These are phyloP conservation scores for Anguilla japonica DNA, from an alignment of 2,113 vertebrate species.

Conservation along the genomic window DNA sequence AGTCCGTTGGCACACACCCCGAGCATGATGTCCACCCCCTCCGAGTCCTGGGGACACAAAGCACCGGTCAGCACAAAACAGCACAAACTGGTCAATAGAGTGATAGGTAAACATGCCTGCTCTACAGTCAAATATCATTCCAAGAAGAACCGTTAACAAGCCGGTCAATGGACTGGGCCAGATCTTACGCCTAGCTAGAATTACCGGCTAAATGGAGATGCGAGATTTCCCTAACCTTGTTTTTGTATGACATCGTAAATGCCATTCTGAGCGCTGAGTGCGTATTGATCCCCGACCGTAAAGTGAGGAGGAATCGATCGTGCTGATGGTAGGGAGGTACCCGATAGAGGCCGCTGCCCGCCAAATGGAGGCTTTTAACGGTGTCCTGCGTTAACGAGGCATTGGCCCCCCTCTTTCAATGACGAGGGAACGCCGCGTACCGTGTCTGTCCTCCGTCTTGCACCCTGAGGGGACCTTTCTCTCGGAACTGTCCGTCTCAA, in stretches of 20 bases:
- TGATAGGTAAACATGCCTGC: background rate
- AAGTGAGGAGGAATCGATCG: background rate
- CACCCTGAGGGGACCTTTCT: background rate
- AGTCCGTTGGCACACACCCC: slow-evolving; percentile 95
- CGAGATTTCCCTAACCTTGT: background rate
- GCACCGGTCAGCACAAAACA: background rate
- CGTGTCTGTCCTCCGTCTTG: background rate
- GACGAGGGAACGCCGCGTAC: background rate
- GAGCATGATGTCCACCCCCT: slow-evolving; percentile 97
- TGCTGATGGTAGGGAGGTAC: slow-evolving; percentile 1
- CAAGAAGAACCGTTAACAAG: background rate
- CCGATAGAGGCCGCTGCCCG: background rate
- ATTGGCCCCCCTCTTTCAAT: no score
- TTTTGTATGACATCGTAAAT: background rate
- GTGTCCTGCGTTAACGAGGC: no score
- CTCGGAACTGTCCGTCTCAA: no score
- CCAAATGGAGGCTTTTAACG: background rate
- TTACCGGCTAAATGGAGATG: background rate
- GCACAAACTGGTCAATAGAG: background rate
- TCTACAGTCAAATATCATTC: background rate
- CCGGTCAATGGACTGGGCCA: background rate
- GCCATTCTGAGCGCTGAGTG: background rate
- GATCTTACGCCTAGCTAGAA: background rate
- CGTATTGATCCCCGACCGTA: slow-evolving; percentile 6
- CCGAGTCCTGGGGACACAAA: slow-evolving; percentile 80